phyloP scores from a whole-genome alignment of 2,797 vertebrate genomes.

The Mallotus villosus region DNA sequence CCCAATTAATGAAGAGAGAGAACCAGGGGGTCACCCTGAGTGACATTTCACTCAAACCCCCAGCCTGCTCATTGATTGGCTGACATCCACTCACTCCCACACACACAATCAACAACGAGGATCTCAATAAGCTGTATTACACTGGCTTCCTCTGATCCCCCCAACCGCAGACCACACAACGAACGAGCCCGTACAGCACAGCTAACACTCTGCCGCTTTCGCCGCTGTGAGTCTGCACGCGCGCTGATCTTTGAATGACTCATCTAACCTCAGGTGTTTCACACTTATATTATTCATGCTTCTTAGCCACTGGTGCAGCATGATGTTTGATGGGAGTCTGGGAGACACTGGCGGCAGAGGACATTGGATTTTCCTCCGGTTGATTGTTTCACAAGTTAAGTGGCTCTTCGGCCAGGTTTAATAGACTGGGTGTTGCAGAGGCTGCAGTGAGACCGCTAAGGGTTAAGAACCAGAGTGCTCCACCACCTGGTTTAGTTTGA shows the following conservation, averaged over 20 bases:
- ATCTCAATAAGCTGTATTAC: constrained; percentile 11
- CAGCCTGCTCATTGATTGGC: not conserved
- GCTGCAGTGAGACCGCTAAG: not conserved
- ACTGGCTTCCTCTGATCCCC: not conserved
- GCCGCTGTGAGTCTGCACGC: not conserved
- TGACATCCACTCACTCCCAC: not conserved
- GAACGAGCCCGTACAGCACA: not conserved
- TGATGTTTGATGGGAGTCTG: constrained; percentile 31
- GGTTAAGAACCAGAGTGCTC: not conserved
- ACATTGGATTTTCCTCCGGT: not conserved
- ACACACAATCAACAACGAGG: not conserved
- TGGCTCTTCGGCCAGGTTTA: not conserved
- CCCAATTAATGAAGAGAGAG: constrained; percentile 5
- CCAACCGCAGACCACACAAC: not conserved
- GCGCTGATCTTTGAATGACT: not conserved
- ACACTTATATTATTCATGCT: constrained; percentile 44
- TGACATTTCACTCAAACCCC: constrained; percentile 20
- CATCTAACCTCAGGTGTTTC: not conserved
- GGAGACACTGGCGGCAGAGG: not conserved
- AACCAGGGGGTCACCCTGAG: constrained; percentile 1
- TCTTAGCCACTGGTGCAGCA: constrained; percentile 25
- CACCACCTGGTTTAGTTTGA: constrained; percentile 25
- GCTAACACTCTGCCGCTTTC: not conserved
- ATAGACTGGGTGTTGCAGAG: not conserved
- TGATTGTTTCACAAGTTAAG: not conserved